Evolutionary conservation across 2,888 invertebrate genomes (phyloP).

Genomic region (Zootermopsis nevadensis): DNA sequence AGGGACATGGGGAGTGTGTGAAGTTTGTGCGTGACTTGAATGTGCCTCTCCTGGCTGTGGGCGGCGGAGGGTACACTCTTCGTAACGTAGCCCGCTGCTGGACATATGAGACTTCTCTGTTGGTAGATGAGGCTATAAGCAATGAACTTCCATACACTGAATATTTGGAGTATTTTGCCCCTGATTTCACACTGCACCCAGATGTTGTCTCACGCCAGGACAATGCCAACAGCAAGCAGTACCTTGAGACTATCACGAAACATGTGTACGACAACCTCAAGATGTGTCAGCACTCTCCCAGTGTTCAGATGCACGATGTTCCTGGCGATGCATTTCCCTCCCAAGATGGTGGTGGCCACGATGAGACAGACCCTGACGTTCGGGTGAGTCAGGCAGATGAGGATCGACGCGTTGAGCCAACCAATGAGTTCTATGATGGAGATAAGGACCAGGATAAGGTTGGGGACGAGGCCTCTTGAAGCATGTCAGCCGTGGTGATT

Average conservation of each 20-base stretch:
- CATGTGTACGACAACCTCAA: slow-evolving; percentile 93
- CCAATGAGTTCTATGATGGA: slow-evolving; percentile 90
- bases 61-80: slow-evolving; percentile 89
- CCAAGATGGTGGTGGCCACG: slow-evolving; percentile 72
- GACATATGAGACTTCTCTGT: slow-evolving; percentile 97
- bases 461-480: slow-evolving; percentile 15
- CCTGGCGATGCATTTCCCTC: slow-evolving; percentile 85
- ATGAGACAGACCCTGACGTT: slow-evolving; percentile 87
- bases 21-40: slow-evolving; percentile 93
- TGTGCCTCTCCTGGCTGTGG: slow-evolving; percentile 91
- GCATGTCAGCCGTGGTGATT: too few relatives aligned
- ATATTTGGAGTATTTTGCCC: slow-evolving; percentile 96
- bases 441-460: slow-evolving; percentile 85
- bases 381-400: slow-evolving; percentile 81
- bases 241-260: slow-evolving; percentile 87
- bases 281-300: slow-evolving; percentile 92
- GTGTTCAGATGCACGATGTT: slow-evolving; percentile 97
- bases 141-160: slow-evolving; percentile 97
- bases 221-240: slow-evolving; percentile 96
- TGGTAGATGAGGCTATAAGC: slow-evolving; percentile 92
- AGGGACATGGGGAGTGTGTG: slow-evolving; percentile 98
- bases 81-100: slow-evolving; percentile 98
- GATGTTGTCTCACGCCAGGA: slow-evolving; percentile 88
- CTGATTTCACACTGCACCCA: slow-evolving; percentile 96
- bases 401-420: slow-evolving; percentile 84